Evolutionary conservation across 2,888 invertebrate genomes (phyloP).

Genomic region (Xylota segnis): DNA sequence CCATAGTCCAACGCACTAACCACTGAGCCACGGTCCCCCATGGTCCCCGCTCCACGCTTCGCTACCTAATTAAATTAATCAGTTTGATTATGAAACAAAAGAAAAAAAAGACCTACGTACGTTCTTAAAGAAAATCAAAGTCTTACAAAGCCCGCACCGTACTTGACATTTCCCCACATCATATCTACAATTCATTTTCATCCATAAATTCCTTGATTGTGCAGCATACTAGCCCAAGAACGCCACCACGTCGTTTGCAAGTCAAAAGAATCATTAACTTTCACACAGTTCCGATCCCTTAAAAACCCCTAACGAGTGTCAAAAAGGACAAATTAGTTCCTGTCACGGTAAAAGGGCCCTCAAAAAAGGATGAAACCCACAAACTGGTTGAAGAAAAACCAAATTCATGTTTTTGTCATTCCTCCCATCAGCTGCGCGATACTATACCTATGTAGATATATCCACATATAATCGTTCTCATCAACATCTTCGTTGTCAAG

Average conservation of each 20-base stretch:
- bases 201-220: conserved; percentile 11
- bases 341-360: conserved; percentile 10
- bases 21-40: too few species aligned
- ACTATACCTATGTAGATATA: background rate
- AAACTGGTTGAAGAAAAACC: conserved; percentile 27
- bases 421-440: background rate
- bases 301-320: conserved; percentile 39
- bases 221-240: conserved; percentile 14
- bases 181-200: background rate
- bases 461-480: conserved; percentile 15
- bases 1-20: too few species aligned
- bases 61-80: too few species aligned
- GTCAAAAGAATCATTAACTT: conserved; percentile 51
- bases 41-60: too few species aligned
- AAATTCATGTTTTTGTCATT: conserved; percentile 25
- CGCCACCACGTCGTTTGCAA: conserved; percentile 42
- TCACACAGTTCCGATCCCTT: background rate
- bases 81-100: too few species aligned
- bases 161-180: background rate
- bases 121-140: background rate
- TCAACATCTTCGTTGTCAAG: conserved; percentile 54
- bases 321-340: conserved; percentile 57
- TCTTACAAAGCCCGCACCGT: background rate
- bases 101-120: background rate
- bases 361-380: conserved; percentile 15